Percentiles rank a stretch among this genome's conserved stretches.
phyloP scores from a whole-genome alignment of 2,888 invertebrate genomes.

The Yponomeuta cagnagella region DNA sequence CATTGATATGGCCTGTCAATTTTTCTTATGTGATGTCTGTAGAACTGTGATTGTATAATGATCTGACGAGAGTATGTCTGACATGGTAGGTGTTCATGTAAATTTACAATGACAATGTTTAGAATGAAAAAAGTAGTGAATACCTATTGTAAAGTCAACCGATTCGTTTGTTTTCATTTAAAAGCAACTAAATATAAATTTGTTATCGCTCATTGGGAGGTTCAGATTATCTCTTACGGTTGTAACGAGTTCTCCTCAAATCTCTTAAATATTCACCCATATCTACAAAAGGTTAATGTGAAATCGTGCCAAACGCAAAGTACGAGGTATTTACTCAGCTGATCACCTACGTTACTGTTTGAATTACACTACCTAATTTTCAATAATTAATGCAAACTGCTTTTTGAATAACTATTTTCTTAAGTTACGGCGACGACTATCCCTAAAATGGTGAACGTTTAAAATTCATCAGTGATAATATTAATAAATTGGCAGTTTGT shows the following conservation, averaged over 20 bases:
- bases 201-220: neutral
- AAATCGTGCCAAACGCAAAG: neutral
- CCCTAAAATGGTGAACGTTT: neutral
- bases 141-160: neutral
- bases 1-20: neutral
- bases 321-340: slow-evolving; percentile 1
- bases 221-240: neutral
- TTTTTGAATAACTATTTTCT: neutral
- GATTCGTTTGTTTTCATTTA: neutral
- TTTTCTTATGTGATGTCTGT: neutral
- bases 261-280: neutral
- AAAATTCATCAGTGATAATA: neutral
- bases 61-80: neutral
- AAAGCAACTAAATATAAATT: neutral
- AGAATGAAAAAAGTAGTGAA: neutral
- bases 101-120: neutral
- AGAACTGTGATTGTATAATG: neutral
- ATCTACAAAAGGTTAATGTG: neutral
- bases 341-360: slow-evolving; percentile 8
- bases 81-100: neutral
- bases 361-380: slow-evolving; percentile 3
- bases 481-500: slow-evolving; percentile 1
- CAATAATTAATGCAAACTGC: slow-evolving; percentile 6
- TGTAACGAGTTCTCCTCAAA: neutral
- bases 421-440: neutral